Evolutionary conservation across 2,113 vertebrate genomes (phyloP), one percentile per base, ranked within the genome.

Genomic region (Petroica traversi): DNA sequence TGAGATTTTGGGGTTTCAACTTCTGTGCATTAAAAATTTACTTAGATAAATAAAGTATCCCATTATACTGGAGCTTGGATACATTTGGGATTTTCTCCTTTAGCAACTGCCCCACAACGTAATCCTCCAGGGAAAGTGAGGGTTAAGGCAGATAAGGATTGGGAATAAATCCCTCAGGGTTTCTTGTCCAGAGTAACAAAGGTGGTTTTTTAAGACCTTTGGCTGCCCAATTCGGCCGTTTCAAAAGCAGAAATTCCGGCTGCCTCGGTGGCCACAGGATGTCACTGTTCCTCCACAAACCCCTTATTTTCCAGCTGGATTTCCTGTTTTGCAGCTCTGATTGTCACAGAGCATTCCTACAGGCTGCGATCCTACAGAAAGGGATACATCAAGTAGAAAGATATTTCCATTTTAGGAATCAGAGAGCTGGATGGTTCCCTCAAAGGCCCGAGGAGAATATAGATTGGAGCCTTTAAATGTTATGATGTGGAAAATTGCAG

Each of bases 301-400:
- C 2, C 2, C 0, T 2, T 5, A 0, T 8, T 76, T 19, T 20
- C 15, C 3, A 0, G 1, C 17, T 6, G 33, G 4, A 1, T 40
- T 81, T 84, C 8, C 1, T 29, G 0, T 26, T 17, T n/a, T 22
- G 58, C 59, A n/a, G 43, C 36, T 31, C 0, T 77, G 83, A 55
- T 64, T 71, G 80, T 84, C 85, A 66, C 12, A 25, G 46, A 91
- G 48, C 40, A 4, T 81, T 92, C 75, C 71, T 91, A 7, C 58
- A 58, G 89, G 33, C 89, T 76, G 51, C 8, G 41, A 51, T 66
- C 81, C 78, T 69, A 31, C 55, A 80, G 89, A 38, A 89, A 51
- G 40, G 77, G 33, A 73, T 68, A 11, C 59, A 40, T 71, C 46
- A 22, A 74, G 55, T 5, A n/a, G 64, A 77, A 71, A 48, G 51